Percentiles rank a stretch among this genome's conserved stretches.
Evolutionary conservation across 2,888 invertebrate genomes (phyloP).

Genomic region (Lasius fuliginosus): DNA sequence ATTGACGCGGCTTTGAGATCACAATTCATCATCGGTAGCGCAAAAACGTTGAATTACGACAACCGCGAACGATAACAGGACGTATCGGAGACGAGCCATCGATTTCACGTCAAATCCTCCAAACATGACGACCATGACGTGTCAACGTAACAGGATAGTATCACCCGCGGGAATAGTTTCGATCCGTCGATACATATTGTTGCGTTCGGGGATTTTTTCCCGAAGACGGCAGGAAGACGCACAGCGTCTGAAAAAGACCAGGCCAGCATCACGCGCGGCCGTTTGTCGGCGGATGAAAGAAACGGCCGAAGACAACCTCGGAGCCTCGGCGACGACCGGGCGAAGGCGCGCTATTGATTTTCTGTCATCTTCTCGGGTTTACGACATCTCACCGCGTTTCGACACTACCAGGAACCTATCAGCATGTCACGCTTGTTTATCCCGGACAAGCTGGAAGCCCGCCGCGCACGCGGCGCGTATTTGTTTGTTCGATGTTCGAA

Average conservation of each 20-base stretch:
- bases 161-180: slow-evolving; percentile 66
- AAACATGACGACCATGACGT: slow-evolving; percentile 78
- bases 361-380: slow-evolving; percentile 85
- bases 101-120: slow-evolving; percentile 72
- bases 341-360: slow-evolving; percentile 81
- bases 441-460: slow-evolving; percentile 20
- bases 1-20: background rate
- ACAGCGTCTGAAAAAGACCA: slow-evolving; percentile 81
- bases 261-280: slow-evolving; percentile 77
- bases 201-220: slow-evolving; percentile 69
- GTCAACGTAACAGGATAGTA: slow-evolving; percentile 80
- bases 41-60: background rate
- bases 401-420: slow-evolving; percentile 84
- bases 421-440: slow-evolving; percentile 73
- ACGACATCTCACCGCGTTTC: slow-evolving; percentile 85
- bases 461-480: slow-evolving; percentile 49
- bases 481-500: slow-evolving; percentile 46
- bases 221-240: slow-evolving; percentile 70
- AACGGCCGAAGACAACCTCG: slow-evolving; percentile 56
- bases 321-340: slow-evolving; percentile 9
- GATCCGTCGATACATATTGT: slow-evolving; percentile 72
- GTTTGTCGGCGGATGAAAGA: slow-evolving; percentile 60
- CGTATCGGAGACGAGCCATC: slow-evolving; percentile 44
- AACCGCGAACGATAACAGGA: background rate
- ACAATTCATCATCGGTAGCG: background rate